phyloP scores from a whole-genome alignment of 1,140 invertebrate genomes.

The Diploscapter pachys region DNA sequence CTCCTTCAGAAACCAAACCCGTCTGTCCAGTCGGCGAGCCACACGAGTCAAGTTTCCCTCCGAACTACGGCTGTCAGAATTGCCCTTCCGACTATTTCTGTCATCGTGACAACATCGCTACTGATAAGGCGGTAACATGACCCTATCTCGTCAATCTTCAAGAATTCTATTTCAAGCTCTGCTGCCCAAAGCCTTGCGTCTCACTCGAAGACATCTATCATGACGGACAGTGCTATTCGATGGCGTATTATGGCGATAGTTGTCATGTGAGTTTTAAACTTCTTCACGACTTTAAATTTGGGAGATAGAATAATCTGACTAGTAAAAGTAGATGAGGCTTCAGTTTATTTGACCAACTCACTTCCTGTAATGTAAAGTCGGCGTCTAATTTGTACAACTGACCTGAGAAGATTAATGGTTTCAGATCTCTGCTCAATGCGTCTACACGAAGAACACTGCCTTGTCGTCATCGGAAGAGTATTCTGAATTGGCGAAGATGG shows the following conservation, averaged over 20 bases:
- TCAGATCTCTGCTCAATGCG: slow-evolving; percentile 46
- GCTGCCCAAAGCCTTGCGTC: slow-evolving; percentile 50
- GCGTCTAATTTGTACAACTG: background rate
- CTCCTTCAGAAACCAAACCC: slow-evolving; percentile 41
- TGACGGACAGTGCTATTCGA: slow-evolving; percentile 49
- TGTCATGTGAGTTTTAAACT: slow-evolving; percentile 38
- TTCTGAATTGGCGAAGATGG: slow-evolving; percentile 36
- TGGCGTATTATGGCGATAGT: slow-evolving; percentile 50
- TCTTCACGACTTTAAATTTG: background rate
- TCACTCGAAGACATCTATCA: slow-evolving; percentile 51
- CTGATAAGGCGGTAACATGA: slow-evolving; percentile 43
- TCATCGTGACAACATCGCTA: slow-evolving; percentile 41
- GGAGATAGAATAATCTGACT: background rate
- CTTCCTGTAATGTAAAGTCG: slow-evolving; percentile 6
- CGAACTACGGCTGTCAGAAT: slow-evolving; percentile 45
- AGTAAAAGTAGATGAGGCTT: background rate
- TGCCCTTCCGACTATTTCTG: slow-evolving; percentile 48
- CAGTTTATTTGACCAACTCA: background rate
- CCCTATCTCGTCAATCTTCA: background rate
- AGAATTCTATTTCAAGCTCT: slow-evolving; percentile 37
- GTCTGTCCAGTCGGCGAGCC: slow-evolving; percentile 49
- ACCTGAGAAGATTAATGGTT: background rate
- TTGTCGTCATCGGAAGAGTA: slow-evolving; percentile 6
- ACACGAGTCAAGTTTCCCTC: slow-evolving; percentile 38
- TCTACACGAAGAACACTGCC: slow-evolving; percentile 36